A percentile compares a stretch with the other conserved stretches of the same genome.
These are phyloP conservation scores for Mallotus villosus DNA, from an alignment of 2,797 vertebrate species.

Conservation along the genomic window DNA sequence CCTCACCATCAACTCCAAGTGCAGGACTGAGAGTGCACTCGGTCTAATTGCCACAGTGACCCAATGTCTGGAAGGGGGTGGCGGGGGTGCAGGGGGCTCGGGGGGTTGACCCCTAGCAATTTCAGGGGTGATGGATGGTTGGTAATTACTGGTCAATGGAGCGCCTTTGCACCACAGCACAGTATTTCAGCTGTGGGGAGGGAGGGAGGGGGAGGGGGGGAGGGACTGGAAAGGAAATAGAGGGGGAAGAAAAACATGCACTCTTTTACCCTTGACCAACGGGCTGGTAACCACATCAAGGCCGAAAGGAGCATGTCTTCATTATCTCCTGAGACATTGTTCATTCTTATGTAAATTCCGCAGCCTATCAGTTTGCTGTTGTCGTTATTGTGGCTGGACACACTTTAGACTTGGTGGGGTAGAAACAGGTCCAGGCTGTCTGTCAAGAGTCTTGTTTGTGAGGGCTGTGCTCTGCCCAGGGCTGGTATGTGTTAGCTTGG, in stretches of 20 bases:
- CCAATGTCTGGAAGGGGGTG: conserved; percentile 69
- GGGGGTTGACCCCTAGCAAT: conserved; percentile 80
- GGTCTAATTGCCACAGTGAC: conserved; percentile 79
- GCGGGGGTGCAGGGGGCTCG: conserved; percentile 58
- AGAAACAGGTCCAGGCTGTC: background rate
- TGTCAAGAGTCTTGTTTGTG: conserved; percentile 60
- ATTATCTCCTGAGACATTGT: background rate
- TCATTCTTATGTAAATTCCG: background rate
- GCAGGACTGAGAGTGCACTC: conserved; percentile 73
- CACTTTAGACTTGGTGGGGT: background rate
- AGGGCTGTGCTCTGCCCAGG: conserved; percentile 59
- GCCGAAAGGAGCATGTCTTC: background rate
- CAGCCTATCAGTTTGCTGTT: background rate
- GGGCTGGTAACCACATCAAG: background rate
- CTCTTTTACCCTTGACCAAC: conserved; percentile 33
- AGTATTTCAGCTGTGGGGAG: conserved; percentile 76
- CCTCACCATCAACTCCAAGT: conserved; percentile 71
- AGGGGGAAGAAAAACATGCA: conserved; percentile 26
- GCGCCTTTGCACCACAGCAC: conserved; percentile 72
- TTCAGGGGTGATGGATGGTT: conserved; percentile 82
- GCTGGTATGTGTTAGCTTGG: conserved; percentile 69
- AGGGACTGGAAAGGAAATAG: conserved; percentile 26
- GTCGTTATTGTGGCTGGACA: background rate
- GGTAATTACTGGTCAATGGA: conserved; percentile 84
- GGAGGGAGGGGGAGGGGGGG: conserved; percentile 32